Conservation (phyloP, 2,888 invertebrate species). For the Sicus ferrugineus region DNA sequence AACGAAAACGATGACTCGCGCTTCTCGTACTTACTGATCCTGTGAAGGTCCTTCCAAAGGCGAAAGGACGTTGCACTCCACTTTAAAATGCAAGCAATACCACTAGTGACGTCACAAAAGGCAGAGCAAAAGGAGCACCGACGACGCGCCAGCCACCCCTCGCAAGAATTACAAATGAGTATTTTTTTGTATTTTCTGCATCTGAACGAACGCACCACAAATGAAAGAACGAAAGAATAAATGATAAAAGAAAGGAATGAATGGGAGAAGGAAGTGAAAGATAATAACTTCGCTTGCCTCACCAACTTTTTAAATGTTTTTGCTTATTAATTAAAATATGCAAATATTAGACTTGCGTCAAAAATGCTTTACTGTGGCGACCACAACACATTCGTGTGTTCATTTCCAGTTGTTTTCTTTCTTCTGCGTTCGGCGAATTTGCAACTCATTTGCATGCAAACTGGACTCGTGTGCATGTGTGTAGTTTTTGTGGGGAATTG, state of each 20-base stretch:
- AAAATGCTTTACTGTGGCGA: conserved; percentile 16
- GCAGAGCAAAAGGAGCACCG: too few relatives aligned
- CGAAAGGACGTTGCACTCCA: conserved; percentile 25
- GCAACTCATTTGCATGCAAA: conserved; percentile 29
- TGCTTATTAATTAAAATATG: conserved; percentile 33
- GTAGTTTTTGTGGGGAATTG: background rate
- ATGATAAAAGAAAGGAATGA: background rate
- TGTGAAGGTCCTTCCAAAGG: conserved; percentile 30
- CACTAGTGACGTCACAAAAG: too few relatives aligned
- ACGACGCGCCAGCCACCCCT: too few relatives aligned
- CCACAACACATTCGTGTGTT: background rate
- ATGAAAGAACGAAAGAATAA: background rate
- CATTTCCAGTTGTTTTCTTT: background rate
- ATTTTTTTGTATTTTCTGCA: too few relatives aligned
- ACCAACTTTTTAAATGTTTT: conserved; percentile 27
- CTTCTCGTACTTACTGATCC: too few relatives aligned
- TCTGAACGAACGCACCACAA: too few relatives aligned
- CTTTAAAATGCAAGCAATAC: background rate
- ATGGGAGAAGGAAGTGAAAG: conserved; percentile 14
- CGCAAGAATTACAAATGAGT: too few relatives aligned
- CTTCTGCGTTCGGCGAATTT: too few relatives aligned
- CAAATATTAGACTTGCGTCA: conserved; percentile 29
- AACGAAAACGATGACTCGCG: background rate
- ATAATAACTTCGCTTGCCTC: conserved; percentile 28
- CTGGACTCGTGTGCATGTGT: background rate